Percentiles rank a stretch among this genome's conserved stretches.
Conservation (phyloP, 2,888 invertebrate species). For the Ophraella communa region DNA sequence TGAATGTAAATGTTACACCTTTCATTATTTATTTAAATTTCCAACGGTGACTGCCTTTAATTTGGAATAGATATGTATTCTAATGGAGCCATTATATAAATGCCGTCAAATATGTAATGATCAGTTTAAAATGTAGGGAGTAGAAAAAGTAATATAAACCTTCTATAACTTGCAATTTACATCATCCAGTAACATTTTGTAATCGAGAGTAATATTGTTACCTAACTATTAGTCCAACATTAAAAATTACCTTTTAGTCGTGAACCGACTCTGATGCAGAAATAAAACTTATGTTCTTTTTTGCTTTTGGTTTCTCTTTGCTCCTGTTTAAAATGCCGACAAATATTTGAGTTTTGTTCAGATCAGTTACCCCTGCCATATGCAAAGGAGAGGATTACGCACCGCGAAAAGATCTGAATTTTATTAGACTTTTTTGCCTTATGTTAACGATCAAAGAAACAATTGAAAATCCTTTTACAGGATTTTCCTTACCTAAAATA, state of each 20-base stretch:
- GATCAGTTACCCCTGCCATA: slow-evolving; percentile 52
- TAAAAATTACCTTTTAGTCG: neutral
- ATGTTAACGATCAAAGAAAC: slow-evolving; percentile 41
- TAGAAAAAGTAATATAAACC: too few species aligned
- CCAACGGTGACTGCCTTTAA: too few species aligned
- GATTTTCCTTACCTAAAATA: slow-evolving; percentile 25
- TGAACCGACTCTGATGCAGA: slow-evolving; percentile 22
- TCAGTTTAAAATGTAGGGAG: too few species aligned
- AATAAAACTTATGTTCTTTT: slow-evolving; percentile 35
- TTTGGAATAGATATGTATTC: too few species aligned
- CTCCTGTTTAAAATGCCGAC: slow-evolving; percentile 53
- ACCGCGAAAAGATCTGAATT: slow-evolving; percentile 42
- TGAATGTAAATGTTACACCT: too few species aligned
- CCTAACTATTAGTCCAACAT: neutral
- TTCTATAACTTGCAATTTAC: too few species aligned
- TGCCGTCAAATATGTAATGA: too few species aligned
- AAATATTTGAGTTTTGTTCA: slow-evolving; percentile 53
- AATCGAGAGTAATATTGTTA: too few species aligned
- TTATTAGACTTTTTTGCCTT: slow-evolving; percentile 40
- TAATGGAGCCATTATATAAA: too few species aligned
- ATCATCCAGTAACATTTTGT: too few species aligned
- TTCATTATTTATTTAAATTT: too few species aligned
- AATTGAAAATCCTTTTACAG: slow-evolving; percentile 36
- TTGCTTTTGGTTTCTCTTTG: slow-evolving; percentile 37
- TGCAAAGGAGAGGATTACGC: slow-evolving; percentile 51